Evolutionary conservation across 2,797 vertebrate species (phyloP).

Genomic region (Gymnoscopelus braueri): DNA sequence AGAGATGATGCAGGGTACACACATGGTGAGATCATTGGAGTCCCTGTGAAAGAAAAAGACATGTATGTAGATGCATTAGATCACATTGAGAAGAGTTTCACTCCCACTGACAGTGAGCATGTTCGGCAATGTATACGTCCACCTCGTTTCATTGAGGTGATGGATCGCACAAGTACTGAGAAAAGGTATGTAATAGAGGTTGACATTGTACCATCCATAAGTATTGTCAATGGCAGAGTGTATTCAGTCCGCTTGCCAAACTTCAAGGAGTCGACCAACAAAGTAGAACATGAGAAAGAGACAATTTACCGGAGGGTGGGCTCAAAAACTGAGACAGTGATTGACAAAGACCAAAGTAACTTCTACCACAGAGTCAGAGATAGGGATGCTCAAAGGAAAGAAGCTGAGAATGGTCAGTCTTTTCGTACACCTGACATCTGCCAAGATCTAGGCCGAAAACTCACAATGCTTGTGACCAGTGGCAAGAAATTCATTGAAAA

Average conservation of each 20-base stretch:
- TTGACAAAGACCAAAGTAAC: constrained; percentile 52
- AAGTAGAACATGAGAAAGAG: constrained; percentile 74
- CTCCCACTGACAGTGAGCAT: constrained; percentile 51
- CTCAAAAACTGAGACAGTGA: constrained; percentile 80
- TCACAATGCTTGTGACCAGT: constrained; percentile 75
- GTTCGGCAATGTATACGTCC: constrained; percentile 81
- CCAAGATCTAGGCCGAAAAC: constrained; percentile 82
- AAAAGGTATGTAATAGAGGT: constrained; percentile 84
- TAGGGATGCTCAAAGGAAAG: constrained; percentile 78
- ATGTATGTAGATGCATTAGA: constrained; percentile 82
- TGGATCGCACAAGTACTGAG: constrained; percentile 68
- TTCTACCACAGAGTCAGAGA: constrained; percentile 72
- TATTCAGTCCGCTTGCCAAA: constrained; percentile 82
- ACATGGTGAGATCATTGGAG: constrained; percentile 84
- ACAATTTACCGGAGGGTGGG: constrained; percentile 75
- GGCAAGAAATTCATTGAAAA: constrained; percentile 84
- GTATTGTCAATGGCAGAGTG: constrained; percentile 68
- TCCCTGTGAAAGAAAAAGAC: constrained; percentile 75
- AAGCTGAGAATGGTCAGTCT: constrained; percentile 70
- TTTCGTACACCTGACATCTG: constrained; percentile 34
- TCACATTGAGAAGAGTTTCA: constrained; percentile 80
- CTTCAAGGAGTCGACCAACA: constrained; percentile 76
- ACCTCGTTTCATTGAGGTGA: constrained; percentile 84
- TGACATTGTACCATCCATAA: constrained; percentile 79
- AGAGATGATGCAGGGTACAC: constrained; percentile 62